Evolutionary conservation across 2,113 vertebrate species (phyloP).

Genomic region (Bufo gargarizans): DNA sequence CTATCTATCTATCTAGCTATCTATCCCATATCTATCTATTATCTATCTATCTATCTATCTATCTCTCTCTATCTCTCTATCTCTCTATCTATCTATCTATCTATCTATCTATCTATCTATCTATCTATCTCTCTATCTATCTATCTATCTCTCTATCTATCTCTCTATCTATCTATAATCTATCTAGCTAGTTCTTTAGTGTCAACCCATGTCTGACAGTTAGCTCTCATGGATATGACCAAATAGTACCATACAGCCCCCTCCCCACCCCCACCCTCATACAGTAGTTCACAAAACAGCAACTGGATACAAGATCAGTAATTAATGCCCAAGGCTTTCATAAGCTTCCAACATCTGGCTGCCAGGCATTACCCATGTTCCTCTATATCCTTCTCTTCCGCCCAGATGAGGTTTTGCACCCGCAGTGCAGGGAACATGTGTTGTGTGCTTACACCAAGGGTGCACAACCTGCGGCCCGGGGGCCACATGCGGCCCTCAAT

Average conservation of each 20-base stretch:
- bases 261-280: too few relatives aligned
- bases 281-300: too few relatives aligned
- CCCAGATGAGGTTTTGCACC: not conserved
- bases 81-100: slow-evolving; percentile 9
- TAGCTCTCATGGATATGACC: too few relatives aligned
- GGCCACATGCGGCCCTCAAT: too few relatives aligned
- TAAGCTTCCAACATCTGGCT: not conserved
- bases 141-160: not conserved
- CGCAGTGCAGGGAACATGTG: not conserved
- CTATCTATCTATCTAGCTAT: not conserved
- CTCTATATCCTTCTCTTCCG: not conserved
- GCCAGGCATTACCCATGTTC: too few relatives aligned
- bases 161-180: not conserved
- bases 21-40: slow-evolving; percentile 12
- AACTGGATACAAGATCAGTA: too few relatives aligned
- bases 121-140: slow-evolving; percentile 17
- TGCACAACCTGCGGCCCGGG: too few relatives aligned
- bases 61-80: slow-evolving; percentile 1
- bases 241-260: too few relatives aligned
- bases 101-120: slow-evolving; percentile 14
- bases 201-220: too few relatives aligned
- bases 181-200: not conserved
- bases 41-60: not conserved
- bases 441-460: not conserved
- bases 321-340: too few relatives aligned